Evolutionary conservation across 2,888 invertebrate genomes (phyloP).

Genomic region (Dermolepida albohirtum): DNA sequence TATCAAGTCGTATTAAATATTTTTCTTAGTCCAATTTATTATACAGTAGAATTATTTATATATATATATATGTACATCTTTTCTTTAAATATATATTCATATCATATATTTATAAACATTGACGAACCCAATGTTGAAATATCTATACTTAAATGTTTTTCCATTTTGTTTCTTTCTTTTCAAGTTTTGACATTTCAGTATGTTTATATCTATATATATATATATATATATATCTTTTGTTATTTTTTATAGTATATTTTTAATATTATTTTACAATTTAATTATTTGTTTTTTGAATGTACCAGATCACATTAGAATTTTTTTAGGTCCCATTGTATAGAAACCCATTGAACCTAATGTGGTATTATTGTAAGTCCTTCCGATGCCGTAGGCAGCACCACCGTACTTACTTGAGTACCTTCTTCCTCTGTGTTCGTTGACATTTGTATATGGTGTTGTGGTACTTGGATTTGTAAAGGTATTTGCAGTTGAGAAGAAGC

Average conservation of each 20-base stretch:
- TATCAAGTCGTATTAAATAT: slow-evolving; percentile 31
- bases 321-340: slow-evolving; percentile 12
- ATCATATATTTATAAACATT: slow-evolving; percentile 33
- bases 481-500: slow-evolving; percentile 67
- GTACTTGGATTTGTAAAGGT: slow-evolving; percentile 76
- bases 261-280: slow-evolving; percentile 17
- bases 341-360: slow-evolving; percentile 39
- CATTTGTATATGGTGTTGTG: slow-evolving; percentile 66
- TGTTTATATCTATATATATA: slow-evolving; percentile 2
- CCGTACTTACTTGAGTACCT: slow-evolving; percentile 63
- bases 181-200: slow-evolving; percentile 9
- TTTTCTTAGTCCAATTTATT: slow-evolving; percentile 27
- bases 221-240: slow-evolving; percentile 11
- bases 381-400: slow-evolving; percentile 68
- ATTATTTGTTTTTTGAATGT: slow-evolving; percentile 17
- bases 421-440: slow-evolving; percentile 59
- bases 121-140: slow-evolving; percentile 20
- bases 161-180: slow-evolving; percentile 4
- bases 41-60: slow-evolving; percentile 35
- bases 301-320: slow-evolving; percentile 28
- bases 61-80: slow-evolving; percentile 33
- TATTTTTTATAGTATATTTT: neutral
- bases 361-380: slow-evolving; percentile 60
- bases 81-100: slow-evolving; percentile 1
- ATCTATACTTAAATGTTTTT: slow-evolving; percentile 9